Percentiles rank a stretch among this genome's conserved stretches.
Evolutionary conservation across 2,888 invertebrate species (phyloP).

Genomic region (Drosophila anomalipes): DNA sequence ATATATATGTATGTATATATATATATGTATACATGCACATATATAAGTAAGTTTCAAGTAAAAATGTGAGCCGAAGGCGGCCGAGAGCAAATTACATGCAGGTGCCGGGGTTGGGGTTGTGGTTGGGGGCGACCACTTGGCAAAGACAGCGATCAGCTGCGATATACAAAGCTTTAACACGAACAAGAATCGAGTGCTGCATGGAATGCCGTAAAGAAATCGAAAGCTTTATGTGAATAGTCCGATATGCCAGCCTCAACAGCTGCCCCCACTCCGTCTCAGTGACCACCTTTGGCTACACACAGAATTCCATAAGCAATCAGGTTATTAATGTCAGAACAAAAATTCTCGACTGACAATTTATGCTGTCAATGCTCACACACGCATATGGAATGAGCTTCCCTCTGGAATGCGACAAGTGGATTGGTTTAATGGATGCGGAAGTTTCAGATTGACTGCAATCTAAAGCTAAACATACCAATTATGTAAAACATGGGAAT

Average conservation of each 20-base stretch:
- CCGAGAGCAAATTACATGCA: conserved; percentile 52
- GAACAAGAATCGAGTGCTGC: conserved; percentile 56
- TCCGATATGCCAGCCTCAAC: conserved; percentile 15
- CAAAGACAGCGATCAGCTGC: conserved; percentile 64
- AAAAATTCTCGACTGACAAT: conserved; percentile 63
- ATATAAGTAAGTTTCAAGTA: conserved; percentile 50
- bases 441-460: conserved; percentile 48
- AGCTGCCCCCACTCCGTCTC: not conserved
- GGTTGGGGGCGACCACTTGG: conserved; percentile 4
- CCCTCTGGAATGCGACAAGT: conserved; percentile 25
- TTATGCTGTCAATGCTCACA: conserved; percentile 57
- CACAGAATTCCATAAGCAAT: conserved; percentile 50
- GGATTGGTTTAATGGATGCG: conserved; percentile 39
- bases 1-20: conserved; percentile 13
- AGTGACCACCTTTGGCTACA: not conserved
- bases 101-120: conserved; percentile 24
- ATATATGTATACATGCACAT: conserved; percentile 9
- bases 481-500: conserved; percentile 33
- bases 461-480: conserved; percentile 41
- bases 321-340: conserved; percentile 63
- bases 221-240: conserved; percentile 53
- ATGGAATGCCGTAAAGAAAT: conserved; percentile 75
- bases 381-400: conserved; percentile 67
- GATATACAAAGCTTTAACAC: conserved; percentile 45
- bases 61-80: conserved; percentile 63